A percentile compares a stretch with the other conserved stretches of the same genome.
phyloP scores from a whole-genome alignment of 2,113 vertebrate species.

The Anarrhichthys ocellatus region DNA sequence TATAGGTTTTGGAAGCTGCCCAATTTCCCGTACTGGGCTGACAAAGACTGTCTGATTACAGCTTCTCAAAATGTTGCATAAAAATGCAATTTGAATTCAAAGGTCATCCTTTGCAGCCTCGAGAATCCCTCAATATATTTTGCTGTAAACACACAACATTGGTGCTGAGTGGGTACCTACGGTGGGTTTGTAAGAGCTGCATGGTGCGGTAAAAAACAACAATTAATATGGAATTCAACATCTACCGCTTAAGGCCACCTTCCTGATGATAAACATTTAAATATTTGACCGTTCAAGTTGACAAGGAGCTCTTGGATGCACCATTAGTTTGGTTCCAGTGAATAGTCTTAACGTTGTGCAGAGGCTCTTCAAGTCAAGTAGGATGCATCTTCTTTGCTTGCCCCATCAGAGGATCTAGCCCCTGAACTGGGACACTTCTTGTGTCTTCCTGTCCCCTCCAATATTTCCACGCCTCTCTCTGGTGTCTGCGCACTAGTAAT shows the following conservation, averaged over 20 bases:
- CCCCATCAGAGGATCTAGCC: constrained; percentile 22
- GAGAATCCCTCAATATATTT: background rate
- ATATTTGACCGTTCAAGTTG: background rate
- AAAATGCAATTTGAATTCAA: background rate
- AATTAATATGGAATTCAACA: too few relatives aligned
- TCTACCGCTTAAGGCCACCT: background rate
- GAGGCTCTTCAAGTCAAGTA: constrained; percentile 10
- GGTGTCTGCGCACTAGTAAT: constrained; percentile 65
- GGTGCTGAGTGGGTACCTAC: too few relatives aligned
- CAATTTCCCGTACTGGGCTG: background rate
- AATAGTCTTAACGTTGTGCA: background rate
- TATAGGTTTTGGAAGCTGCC: background rate
- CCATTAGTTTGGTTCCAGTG: background rate
- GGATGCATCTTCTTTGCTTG: background rate
- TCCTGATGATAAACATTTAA: background rate
- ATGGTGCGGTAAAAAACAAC: too few relatives aligned
- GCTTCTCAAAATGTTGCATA: background rate
- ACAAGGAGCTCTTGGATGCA: background rate
- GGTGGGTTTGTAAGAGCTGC: too few relatives aligned
- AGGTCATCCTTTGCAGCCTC: background rate
- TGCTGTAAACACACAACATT: background rate
- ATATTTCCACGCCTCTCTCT: constrained; percentile 35
- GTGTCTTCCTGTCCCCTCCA: constrained; percentile 41
- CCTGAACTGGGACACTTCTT: constrained; percentile 24
- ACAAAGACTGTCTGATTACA: background rate